Base-by-base conservation (phyloP, 1,140 invertebrate species). In the Hirudo medicinalis region DNA sequence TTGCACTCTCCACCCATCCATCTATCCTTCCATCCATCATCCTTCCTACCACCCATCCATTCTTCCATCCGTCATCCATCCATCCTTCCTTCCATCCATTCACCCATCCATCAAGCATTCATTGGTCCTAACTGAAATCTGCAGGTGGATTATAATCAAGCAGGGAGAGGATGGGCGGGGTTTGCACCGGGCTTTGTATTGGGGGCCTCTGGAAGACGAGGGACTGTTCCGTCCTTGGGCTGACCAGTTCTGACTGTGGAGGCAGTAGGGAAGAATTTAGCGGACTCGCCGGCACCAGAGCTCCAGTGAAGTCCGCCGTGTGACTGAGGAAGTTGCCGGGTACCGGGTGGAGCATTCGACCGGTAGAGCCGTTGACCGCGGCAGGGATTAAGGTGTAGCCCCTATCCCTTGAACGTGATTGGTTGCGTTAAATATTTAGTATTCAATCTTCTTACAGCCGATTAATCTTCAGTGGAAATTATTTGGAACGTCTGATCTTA, bases 161-260 rank as follows among this genome's bases (percentile, higher is more conserved):
- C 22, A 63, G 57, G 22, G 57, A 63, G 22, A 63, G 29, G 9
- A 63, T 13, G 29, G 22, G 22, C 8, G 22, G 57, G 9, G 57
- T 32, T 13, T 22, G 22, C 57, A 63, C 57, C 11, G 57, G 57
- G 19, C 57, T 63, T 20, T 63, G 57, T 17, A 49, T 11, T 15
- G 29, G 57, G 22, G 57, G 57, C 57, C 57, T 63, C 57, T 63
- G 57, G 20, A 63, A 63, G 57, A 63, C 57, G 57, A 63, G 11
- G 13, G 57, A 63, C 22, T 63, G 22, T 63, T 32, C 29, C 57
- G 22, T 22, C 20, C 29, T 22, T 13, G 57, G 29, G 20, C 22
- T 25, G 57, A 63, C 22, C 22, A 63, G 57, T 13, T 63, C 22
- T 20, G 29, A 32, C 29, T 63, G 57, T n/a, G 57, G 57, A 13